Conservation (phyloP, 2,888 invertebrate species). For the Ophion costatus region DNA sequence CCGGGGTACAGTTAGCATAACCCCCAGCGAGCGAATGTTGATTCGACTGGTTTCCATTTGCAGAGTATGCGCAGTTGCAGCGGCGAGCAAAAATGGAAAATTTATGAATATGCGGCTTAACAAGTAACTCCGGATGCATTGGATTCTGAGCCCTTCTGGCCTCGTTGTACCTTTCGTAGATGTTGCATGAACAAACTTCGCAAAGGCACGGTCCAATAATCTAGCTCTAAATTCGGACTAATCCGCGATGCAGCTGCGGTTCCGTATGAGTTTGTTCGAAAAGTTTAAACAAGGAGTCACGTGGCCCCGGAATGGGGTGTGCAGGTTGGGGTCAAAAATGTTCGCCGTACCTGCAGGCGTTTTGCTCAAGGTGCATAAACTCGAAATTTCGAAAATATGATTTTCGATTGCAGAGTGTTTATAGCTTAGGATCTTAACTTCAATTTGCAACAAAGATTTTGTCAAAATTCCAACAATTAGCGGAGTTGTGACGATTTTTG, state of each 20-base stretch:
- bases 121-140: not conserved
- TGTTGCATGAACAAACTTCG: not conserved
- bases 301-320: not conserved
- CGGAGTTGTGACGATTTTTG: too few species aligned
- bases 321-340: not conserved
- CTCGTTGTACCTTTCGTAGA: not conserved
- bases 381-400: not conserved
- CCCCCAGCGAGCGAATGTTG: not conserved
- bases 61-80: not conserved
- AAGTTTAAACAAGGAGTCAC: not conserved
- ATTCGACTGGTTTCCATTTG: not conserved
- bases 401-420: not conserved
- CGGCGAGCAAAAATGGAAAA: not conserved
- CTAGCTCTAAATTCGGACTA: not conserved
- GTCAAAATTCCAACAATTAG: too few species aligned
- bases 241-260: not conserved
- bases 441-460: too few species aligned
- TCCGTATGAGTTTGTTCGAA: not conserved
- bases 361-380: not conserved
- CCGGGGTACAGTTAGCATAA: not conserved
- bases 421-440: not conserved
- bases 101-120: slow-evolving; percentile 1
- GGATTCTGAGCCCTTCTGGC: not conserved
- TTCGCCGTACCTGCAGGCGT: not conserved
- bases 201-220: not conserved